phyloP scores from a whole-genome alignment of 2,888 invertebrate species.

The Allygus modestus region DNA sequence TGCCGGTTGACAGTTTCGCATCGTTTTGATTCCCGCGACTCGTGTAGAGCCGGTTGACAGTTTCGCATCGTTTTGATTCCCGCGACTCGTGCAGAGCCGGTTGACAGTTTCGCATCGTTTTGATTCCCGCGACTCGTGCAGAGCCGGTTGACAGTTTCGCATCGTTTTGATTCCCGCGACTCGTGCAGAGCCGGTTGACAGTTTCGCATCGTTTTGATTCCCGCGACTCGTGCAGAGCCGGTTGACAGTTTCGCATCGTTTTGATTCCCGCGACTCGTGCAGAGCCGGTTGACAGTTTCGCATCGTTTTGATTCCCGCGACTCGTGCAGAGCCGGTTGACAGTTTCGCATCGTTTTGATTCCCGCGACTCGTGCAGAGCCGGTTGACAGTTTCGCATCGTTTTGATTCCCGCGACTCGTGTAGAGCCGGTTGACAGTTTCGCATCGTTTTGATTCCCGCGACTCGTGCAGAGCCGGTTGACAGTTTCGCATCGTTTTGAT shows the following conservation, averaged over 20 bases:
- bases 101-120: constrained; percentile 9
- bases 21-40: constrained; percentile 12
- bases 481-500: constrained; percentile 7
- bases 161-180: constrained; percentile 8
- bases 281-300: too few species aligned
- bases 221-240: neutral
- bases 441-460: constrained; percentile 6
- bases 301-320: neutral
- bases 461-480: too few species aligned
- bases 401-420: constrained; percentile 5
- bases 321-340: too few species aligned
- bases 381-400: neutral
- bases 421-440: too few species aligned
- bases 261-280: constrained; percentile 1
- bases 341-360: constrained; percentile 5
- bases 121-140: neutral
- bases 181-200: too few species aligned
- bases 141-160: too few species aligned
- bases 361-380: neutral
- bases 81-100: too few species aligned
- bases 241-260: constrained; percentile 3
- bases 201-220: constrained; percentile 8
- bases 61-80: constrained; percentile 11
- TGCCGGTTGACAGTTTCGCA: too few species aligned
- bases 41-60: too few species aligned